Base-by-base conservation (phyloP, 2,888 invertebrate genomes). In the Drosophila stalkeri region DNA sequence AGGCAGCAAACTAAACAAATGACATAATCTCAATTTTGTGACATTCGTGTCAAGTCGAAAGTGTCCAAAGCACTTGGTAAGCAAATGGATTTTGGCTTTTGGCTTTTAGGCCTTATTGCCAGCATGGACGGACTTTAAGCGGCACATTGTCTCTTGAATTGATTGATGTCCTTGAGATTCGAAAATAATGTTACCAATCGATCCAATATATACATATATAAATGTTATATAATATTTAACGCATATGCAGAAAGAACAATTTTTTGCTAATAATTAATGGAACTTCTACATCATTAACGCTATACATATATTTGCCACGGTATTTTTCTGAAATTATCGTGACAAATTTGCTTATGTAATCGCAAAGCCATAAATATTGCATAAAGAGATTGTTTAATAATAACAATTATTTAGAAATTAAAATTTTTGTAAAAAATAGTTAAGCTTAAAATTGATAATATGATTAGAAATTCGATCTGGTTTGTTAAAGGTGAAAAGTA, bases 1-100 rank as follows among this genome's bases (percentile, higher is more conserved):
- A 89, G 80, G 72, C 74, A 70, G 64, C 82, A 79, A 84, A 80
- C 86, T 85, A 87, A 86, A 87, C 89, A 86, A 89, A 85, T 85
- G 88, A 84, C 85, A 85, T 64, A 82, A 65, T 78, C 90, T 89
- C 82, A 82, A 87, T 86, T 85, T 54, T 78, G 62, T 87, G 90
- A 85, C 90, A 64, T 63, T 47, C 72, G 59, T 75, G 72, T 74
- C 71, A 80, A 64, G 64, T 41, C 69, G 47, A 51, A 72, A 61
- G 74, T 67, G 67, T 72, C 55, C 68, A 60, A 69, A 39, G 16
- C 52, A 64, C 61, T 66, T 65, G 69, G 33, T 16, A 33, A 23
- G 39, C 12, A 41, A 47, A 46, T 56, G 43, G 51, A 77, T 60
- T 56, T 54, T 62, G 64, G 62, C 62, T 62, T 52, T 54, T 62